Evolutionary conservation across 2,113 vertebrate genomes (phyloP).

Genomic region (Lycocorax pyrrhopterus): DNA sequence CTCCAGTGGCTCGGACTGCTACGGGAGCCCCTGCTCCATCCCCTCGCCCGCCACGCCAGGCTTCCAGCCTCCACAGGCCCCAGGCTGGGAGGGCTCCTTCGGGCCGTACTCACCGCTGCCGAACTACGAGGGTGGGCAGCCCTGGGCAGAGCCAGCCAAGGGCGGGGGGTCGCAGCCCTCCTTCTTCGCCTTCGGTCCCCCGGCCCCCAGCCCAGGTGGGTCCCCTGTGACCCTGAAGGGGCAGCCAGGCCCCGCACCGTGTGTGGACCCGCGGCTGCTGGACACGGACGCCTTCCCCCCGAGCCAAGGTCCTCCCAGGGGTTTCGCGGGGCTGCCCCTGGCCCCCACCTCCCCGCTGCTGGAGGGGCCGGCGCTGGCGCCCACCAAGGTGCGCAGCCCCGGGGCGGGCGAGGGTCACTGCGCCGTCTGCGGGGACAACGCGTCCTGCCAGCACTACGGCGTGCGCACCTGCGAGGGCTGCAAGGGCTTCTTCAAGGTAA

Average conservation of each 20-base stretch:
- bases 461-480: slow-evolving; percentile 97
- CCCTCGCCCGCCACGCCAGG: slow-evolving; percentile 83
- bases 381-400: slow-evolving; percentile 77
- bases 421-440: slow-evolving; percentile 92
- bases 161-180: slow-evolving; percentile 67
- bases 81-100: slow-evolving; percentile 86
- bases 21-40: slow-evolving; percentile 82
- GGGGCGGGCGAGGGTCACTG: slow-evolving; percentile 85
- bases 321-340: slow-evolving; percentile 70
- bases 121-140: slow-evolving; percentile 78
- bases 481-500: slow-evolving; percentile 98
- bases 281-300: slow-evolving; percentile 64
- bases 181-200: slow-evolving; percentile 84
- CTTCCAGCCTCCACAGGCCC: slow-evolving; percentile 77
- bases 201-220: slow-evolving; percentile 65
- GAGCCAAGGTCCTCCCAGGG: slow-evolving; percentile 19
- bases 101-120: slow-evolving; percentile 82
- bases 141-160: slow-evolving; percentile 77
- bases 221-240: slow-evolving; percentile 67
- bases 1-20: slow-evolving; percentile 88
- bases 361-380: slow-evolving; percentile 70
- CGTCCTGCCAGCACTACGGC: slow-evolving; percentile 95
- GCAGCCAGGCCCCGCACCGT: slow-evolving; percentile 49
- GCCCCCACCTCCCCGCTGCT: slow-evolving; percentile 65
- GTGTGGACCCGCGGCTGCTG: slow-evolving; percentile 77